These are phyloP conservation scores for Coelopa frigida DNA, from an alignment of 1,140 invertebrate species.

Conservation along the genomic window DNA sequence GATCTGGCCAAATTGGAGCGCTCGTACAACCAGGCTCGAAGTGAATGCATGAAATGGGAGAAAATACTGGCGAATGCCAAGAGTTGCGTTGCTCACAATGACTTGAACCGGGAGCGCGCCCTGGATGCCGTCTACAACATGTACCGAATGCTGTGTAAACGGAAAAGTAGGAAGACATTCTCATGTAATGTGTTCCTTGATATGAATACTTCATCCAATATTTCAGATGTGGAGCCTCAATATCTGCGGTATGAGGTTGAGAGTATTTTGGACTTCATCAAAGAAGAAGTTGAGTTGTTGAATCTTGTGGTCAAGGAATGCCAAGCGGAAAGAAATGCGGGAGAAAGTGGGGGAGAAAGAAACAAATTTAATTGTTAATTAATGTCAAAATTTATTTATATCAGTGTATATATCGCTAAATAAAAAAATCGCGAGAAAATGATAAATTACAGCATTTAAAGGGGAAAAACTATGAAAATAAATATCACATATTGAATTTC, in stretches of 20 bases:
- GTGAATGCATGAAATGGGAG: slow-evolving; percentile 32
- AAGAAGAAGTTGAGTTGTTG: slow-evolving; percentile 30
- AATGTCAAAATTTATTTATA: too few species aligned
- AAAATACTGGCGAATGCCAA: slow-evolving; percentile 31
- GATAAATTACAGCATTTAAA: too few species aligned
- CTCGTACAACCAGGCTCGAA: slow-evolving; percentile 26
- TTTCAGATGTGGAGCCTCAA: slow-evolving; percentile 5
- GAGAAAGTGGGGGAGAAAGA: too few species aligned
- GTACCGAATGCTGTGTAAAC: slow-evolving; percentile 23
- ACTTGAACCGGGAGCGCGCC: slow-evolving; percentile 23
- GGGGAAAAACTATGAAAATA: too few species aligned
- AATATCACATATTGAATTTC: too few species aligned
- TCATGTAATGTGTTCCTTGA: background rate
- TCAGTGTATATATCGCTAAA: too few species aligned
- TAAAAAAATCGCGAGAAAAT: too few species aligned
- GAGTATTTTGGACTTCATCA: slow-evolving; percentile 29
- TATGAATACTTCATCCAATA: background rate
- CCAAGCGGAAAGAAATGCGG: too few species aligned
- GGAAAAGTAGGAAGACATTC: slow-evolving; percentile 18
- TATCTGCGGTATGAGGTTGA: slow-evolving; percentile 15
- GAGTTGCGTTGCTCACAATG: slow-evolving; percentile 18
- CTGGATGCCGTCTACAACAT: slow-evolving; percentile 25
- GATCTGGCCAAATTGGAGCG: slow-evolving; percentile 32
- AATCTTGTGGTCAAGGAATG: slow-evolving; percentile 22
- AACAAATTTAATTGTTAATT: too few species aligned